These are phyloP conservation scores for Chamaea fasciata DNA, from an alignment of 2,113 vertebrate species.

Conservation along the genomic window DNA sequence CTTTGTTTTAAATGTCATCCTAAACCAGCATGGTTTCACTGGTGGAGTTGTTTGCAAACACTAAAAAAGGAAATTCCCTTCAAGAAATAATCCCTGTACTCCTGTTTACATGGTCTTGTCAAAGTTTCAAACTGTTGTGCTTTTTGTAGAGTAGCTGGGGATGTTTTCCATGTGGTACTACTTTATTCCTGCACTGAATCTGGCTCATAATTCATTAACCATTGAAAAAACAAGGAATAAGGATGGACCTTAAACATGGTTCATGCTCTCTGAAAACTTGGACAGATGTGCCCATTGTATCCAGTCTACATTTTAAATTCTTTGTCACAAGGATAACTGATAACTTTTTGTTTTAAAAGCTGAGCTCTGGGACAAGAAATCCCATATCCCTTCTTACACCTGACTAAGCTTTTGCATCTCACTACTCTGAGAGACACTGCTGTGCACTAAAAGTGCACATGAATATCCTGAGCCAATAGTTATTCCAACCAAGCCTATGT, in stretches of 20 bases:
- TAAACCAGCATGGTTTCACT: not conserved
- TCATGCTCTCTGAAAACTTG: not conserved
- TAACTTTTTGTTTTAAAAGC: not conserved
- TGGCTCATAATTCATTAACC: not conserved
- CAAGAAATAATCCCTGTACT: not conserved
- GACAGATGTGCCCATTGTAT: not conserved
- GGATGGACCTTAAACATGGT: not conserved
- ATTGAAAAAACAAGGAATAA: not conserved
- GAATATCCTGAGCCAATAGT: not conserved
- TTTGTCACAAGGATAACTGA: not conserved
- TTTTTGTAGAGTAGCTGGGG: not conserved
- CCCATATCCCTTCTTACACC: not conserved
- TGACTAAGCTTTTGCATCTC: not conserved
- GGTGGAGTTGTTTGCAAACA: not conserved
- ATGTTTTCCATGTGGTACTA: not conserved
- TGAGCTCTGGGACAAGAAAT: not conserved
- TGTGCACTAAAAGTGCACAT: not conserved
- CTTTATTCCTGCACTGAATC: not conserved
- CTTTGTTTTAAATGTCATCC: not conserved
- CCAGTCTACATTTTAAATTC: not conserved
- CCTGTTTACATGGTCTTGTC: not conserved
- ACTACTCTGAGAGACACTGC: not conserved
- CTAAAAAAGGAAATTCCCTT: not conserved
- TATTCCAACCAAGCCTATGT: not conserved
- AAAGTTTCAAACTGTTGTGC: not conserved